Evolutionary conservation across 1,140 invertebrate species (phyloP).

Genomic region (Cydia fagiglandana): DNA sequence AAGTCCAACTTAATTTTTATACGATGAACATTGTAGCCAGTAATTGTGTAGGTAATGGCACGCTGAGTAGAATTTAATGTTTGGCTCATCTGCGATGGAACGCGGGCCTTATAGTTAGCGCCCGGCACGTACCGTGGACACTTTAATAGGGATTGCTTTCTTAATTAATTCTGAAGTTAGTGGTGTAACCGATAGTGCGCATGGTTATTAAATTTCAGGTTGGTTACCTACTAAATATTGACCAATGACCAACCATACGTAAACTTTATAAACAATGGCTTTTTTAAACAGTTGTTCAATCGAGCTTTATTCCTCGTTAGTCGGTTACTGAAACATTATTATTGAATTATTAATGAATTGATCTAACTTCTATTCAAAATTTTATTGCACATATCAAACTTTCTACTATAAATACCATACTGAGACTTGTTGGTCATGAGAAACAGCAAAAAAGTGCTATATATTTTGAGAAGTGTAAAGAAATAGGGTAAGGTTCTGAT

Average conservation of each 20-base stretch:
- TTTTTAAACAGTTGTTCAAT: too few species aligned
- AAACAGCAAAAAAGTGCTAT: too few species aligned
- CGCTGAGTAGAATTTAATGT: constrained; percentile 1
- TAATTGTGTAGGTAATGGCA: neutral
- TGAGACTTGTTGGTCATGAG: too few species aligned
- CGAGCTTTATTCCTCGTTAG: too few species aligned
- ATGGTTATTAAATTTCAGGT: constrained; percentile 7
- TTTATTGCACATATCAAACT: too few species aligned
- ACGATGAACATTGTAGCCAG: neutral
- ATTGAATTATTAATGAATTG: too few species aligned
- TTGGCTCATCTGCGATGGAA: constrained; percentile 13
- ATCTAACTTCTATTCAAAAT: too few species aligned
- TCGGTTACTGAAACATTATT: too few species aligned
- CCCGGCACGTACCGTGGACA: constrained; percentile 10
- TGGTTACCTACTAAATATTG: neutral
- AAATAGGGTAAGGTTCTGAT: too few species aligned
- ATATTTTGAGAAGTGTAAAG: too few species aligned
- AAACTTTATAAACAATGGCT: neutral
- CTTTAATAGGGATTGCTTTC: constrained; percentile 29
- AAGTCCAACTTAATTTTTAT: neutral
- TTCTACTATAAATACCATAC: too few species aligned
- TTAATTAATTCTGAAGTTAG: constrained; percentile 25
- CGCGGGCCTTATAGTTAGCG: constrained; percentile 15
- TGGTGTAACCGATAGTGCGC: constrained; percentile 1
- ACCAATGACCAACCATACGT: neutral